Percentiles rank a stretch among this genome's conserved stretches.
These are phyloP conservation scores for Sepioteuthis lessoniana DNA, from an alignment of 2,888 invertebrate species.

Conservation along the genomic window DNA sequence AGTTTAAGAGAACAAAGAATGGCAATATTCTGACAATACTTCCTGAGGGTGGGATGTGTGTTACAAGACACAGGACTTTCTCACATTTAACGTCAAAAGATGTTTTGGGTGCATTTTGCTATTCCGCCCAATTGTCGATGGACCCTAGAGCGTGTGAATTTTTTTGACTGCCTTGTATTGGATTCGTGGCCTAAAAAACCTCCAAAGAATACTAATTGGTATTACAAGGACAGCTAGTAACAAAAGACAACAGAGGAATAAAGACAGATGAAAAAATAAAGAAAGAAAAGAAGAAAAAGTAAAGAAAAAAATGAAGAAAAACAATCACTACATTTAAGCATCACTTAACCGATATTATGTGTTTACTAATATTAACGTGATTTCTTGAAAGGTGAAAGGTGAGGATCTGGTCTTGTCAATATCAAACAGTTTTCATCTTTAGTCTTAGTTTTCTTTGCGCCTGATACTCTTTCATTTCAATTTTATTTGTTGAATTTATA, in stretches of 20 bases:
- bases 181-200: neutral
- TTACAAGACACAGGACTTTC: neutral
- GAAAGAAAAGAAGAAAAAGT: neutral
- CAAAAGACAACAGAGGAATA: neutral
- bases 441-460: too few relatives aligned
- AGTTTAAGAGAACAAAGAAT: neutral
- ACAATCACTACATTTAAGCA: neutral
- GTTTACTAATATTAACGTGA: too few relatives aligned
- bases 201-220: neutral
- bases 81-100: neutral
- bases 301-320: neutral
- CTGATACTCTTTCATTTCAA: too few relatives aligned
- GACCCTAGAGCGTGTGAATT: neutral
- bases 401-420: too few relatives aligned
- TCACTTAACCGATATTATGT: neutral
- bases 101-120: neutral
- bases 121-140: neutral
- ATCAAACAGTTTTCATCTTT: too few relatives aligned
- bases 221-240: neutral
- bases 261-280: neutral
- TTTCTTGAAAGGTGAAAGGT: too few relatives aligned
- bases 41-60: neutral
- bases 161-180: neutral
- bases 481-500: too few relatives aligned
- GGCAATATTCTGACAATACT: neutral